Evolutionary conservation across 2,113 vertebrate species (phyloP), one percentile per base, ranked within the genome.

Genomic region (Neotragus moschatus): DNA sequence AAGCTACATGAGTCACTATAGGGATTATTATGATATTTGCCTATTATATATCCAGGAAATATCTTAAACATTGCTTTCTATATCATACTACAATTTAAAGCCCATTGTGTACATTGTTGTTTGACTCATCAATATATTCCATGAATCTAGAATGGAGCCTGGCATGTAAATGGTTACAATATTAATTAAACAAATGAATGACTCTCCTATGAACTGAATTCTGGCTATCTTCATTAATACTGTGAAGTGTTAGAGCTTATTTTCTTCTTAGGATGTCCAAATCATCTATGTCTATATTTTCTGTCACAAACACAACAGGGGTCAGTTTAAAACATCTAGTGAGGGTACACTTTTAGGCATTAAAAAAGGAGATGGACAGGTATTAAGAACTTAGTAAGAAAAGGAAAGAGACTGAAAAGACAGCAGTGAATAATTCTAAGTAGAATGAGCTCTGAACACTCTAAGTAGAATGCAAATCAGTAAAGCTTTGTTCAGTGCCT

Each of bases 141-240:
- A 43, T 25, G 30, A 7, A 49, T 73, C 43, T 56, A 56, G 6
- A 25, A 60, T 33, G 11, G 23, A 43, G 15, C 1, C 49, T 39
- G 53, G 3, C 23, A 60, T 51, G 26, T 17, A 16, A 19, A 33
- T 3, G 0, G 5, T 2, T 21, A 15, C 5, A 51, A 7, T 63
- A 79, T 8, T 66, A 7, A 88, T 81, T 96, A 23, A 92, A 79
- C 36, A 3, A 45, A 43, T 49, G 43, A 30, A 53, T 79, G 60
- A 91, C 77, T 36, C 51, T 12, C 43, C 39, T 58, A 47, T 43
- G 2, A 91, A 2, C 14, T 61, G 19, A 5, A 58, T 53, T 66
- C 28, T 39, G 30, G 61, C 15, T 86, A 63, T n/a, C 87, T 79
- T 90, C 43, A 56, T 15, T 45, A 49, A 51, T 30, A 12, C 11